Evolutionary conservation across 2,113 vertebrate species (phyloP).

Genomic region (Planiliza haematocheilus): DNA sequence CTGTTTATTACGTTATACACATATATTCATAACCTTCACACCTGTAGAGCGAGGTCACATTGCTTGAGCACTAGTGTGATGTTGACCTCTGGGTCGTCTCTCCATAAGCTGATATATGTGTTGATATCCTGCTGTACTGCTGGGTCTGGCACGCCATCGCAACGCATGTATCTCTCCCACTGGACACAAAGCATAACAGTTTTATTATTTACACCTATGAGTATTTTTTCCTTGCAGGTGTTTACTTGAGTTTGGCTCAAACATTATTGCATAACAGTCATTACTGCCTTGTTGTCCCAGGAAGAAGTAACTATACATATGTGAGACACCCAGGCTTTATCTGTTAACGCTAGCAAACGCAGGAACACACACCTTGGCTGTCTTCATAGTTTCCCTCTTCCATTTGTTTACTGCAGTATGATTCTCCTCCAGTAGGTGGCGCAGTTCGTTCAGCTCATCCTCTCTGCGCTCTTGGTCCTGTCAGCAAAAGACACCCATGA

Average conservation of each 20-base stretch:
- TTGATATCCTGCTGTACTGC: constrained; percentile 87
- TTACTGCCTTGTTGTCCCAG: too few species aligned
- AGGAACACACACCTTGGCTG: constrained; percentile 79
- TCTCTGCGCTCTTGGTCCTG: constrained; percentile 85
- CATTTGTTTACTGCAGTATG: constrained; percentile 79
- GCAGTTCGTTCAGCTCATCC: constrained; percentile 86
- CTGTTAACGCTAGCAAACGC: too few species aligned
- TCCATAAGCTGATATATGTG: constrained; percentile 90
- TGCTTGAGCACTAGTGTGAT: constrained; percentile 82
- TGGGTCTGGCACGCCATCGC: constrained; percentile 92
- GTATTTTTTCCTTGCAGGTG: not conserved
- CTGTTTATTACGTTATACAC: too few species aligned
- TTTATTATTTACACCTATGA: too few species aligned
- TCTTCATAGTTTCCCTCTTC: constrained; percentile 75
- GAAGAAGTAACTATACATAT: too few species aligned
- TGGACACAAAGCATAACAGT: constrained; percentile 62
- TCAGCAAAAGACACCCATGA: constrained; percentile 1
- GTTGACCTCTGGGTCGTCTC: constrained; percentile 83
- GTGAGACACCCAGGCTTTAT: too few species aligned
- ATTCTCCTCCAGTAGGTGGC: constrained; percentile 82
- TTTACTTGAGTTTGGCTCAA: not conserved
- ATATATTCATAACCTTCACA: constrained; percentile 62
- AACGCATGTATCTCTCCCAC: constrained; percentile 91
- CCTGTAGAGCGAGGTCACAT: constrained; percentile 84
- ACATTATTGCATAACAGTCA: not conserved